Base-by-base conservation (phyloP, 2,113 vertebrate species). In the Rynchops niger region DNA sequence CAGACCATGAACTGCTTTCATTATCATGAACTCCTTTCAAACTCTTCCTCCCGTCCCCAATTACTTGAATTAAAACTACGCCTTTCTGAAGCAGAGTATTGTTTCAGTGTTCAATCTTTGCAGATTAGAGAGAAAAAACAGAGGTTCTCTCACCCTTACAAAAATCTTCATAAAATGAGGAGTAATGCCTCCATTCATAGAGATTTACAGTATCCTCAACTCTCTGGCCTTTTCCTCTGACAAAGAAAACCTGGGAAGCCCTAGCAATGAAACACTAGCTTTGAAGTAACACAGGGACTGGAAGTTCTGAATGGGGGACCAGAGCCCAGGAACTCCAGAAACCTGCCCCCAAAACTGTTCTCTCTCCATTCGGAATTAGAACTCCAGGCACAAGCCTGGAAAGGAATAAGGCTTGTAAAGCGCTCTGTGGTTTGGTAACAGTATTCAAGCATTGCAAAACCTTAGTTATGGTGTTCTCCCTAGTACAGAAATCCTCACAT, bases 301-400 rank as follows among this genome's bases (percentile, higher is more conserved):
- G 12, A 72, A 72, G 8, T 36, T 82, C 74, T 40, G 34, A 70
- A 29, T 1, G 6, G 8, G 36, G 12, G 3, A 62, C 18, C 36
- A 86, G 32, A 81, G n/a, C 9, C 45, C 47, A 74, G 32, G 40
- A 92, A 32, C 40, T 42, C 61, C 40, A 81, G 26, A 77, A 73
- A 70, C 2, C 25, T 1, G 0, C 19, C 14, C 36, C 53, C 27
- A 52, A 63, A 73, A 40, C 20, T 0, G 0, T 4, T 21, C n/a
- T 42, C n/a, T 42, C 25, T 42, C 52, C 16, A 19, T 1, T 19
- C 0, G 1, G 62, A 74, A 72, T 47, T 43, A 3, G 6, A 62
- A 72, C 23, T 32, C 65, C 23, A 49, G 3, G 9, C 2, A 19
- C 1, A 63, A 40, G 14, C 34, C 25, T 2, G 5, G 71, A 50